Evolutionary conservation across 1,140 invertebrate genomes (phyloP), one percentile per base, ranked within the genome.

Genomic region (Chlorops oryzae): DNA sequence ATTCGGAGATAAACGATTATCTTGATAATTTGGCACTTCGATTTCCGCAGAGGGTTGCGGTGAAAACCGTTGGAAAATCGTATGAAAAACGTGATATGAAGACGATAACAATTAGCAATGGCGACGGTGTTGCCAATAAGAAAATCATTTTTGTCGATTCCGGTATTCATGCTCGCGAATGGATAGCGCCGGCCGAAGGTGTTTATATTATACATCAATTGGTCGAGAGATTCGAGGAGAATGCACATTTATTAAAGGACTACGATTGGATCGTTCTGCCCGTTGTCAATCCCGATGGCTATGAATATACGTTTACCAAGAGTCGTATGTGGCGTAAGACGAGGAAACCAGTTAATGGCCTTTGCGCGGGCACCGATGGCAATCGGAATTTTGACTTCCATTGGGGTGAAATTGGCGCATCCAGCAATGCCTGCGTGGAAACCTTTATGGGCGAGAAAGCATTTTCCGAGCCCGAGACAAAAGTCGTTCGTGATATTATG

Each of bases 401-500:
- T 53, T 86, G 83, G 84, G 79, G 74, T 2, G 77, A 81, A 54
- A 75, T 73, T 22, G 87, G 88, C 2, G 81, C 84, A 3, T 86
- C 82, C 47, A 72, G 57, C 12, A 68, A 75, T 49, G 77, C 81
- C 2, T 90, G 88, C 62, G 65, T 72, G 5, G 81, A 87, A 2
- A 82, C 77, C 5, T 91, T 79, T 61, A 79, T 74, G 37, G 88
- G 87, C 1, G 55, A 65, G 0, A 59, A 61, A 6, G 63, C 84
- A 6, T 88, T 88, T 61, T 89, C 87, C 0, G 88, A 91, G 74
- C 65, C 76, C 0, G 88, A 91, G 68, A 77, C 65, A 4, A 58
- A 74, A 24, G 23, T 73, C 1, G 61, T 79, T 43, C 70, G 75
- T 50, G 70, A 78, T 58, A 56, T 72, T 0, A 60, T 78, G 3